Base-by-base conservation (phyloP, 1,140 invertebrate genomes). In the Zeugodacus cucurbitae region DNA sequence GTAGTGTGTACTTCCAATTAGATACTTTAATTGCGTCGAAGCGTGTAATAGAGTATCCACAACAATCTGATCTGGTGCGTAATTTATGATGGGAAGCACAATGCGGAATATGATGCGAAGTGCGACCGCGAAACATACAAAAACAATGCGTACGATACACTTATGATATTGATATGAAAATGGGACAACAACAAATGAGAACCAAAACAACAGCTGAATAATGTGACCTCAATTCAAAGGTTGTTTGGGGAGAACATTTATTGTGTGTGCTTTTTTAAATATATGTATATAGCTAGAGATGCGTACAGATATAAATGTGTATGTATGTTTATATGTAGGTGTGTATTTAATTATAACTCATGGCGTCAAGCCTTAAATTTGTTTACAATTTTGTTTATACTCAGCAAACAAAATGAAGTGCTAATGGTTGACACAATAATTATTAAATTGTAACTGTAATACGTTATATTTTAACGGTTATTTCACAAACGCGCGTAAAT, bases 141-240 rank as follows among this genome's bases (percentile, higher is more conserved):
- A 78, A 70, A 70, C 26, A 70, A 44, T n/a, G 37, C 3, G 26
- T 67, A 67, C 7, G 20, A 34, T 41, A 78, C 6, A n/a, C 10
- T 8, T 17, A 70, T 10, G 32, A 44, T 78, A 44, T 10, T 41
- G 37, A 78, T n/a, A 41, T 37, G 70, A 34, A 78, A 78, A n/a
- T 78, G 70, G 37, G 37, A 44, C 70, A 37, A 78, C 41, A 78
- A 78, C 70, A 78, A 78, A 37, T 44, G 10, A 22, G 37, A 78
- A 78, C 70, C 32, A 78, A 78, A 78, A 78, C 37, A 78, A 78
- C 32, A 78, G 70, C 37, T 78, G 70, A 78, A 78, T 67, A 78
- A 22, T 78, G 34, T 78, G 70, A 78, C 70, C 70, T 78, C 70
- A 20, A 44, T 78, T 41, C 70, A 78, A 41, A 41, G 70, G 32